Base-by-base conservation (phyloP, 2,113 vertebrate genomes). In the Xenus cinereus region DNA sequence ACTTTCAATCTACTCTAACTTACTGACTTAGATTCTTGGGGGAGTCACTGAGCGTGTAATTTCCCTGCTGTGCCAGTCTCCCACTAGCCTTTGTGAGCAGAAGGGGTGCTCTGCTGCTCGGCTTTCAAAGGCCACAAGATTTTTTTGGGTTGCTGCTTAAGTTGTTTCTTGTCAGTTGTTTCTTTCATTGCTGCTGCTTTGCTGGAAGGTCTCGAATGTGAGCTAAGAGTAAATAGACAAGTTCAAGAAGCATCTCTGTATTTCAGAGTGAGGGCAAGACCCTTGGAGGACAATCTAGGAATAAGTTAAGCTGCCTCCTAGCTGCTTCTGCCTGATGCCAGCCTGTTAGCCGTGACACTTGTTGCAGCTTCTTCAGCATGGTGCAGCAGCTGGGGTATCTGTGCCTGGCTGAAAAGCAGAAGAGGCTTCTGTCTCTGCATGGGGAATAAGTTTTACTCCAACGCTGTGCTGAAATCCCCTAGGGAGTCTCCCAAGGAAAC, bases 31-130 rank as follows among this genome's bases (percentile, higher is more conserved):
- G 13, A 8, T 56, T 87, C 41, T 35, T 53, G 45, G 26, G 24
- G 27, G 6, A 6, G 8, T 32, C 3, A 4, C 48, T 28, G 53
- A 21, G 16, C 0, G 0, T 41, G 10, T 46, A 2, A 6, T n/a
- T 57, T 39, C 60, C 28, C 45, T 90, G 72, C 54, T 86, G 23
- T 50, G 35, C 43, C 22, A 27, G 33, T 46, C 4, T 66, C 41
- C 23, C 7, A 0, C 28, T 46, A 2, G 10, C 11, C 21, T 66
- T 51, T 68, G 27, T 37, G 45, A 48, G 50, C 24, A 48, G 60
- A 48, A 59, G 35, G 13, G 8, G 2, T 89, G 45, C n/a, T 84
- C 45, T 69, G 45, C 72, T 92, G 72, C 73, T 74, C 53, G 33
- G 14, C 10, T 80, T 92, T 53, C 69, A 77, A 69, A 93, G 41